Conservation (phyloP, 2,888 invertebrate genomes). For the Drosophila vallismaia region DNA sequence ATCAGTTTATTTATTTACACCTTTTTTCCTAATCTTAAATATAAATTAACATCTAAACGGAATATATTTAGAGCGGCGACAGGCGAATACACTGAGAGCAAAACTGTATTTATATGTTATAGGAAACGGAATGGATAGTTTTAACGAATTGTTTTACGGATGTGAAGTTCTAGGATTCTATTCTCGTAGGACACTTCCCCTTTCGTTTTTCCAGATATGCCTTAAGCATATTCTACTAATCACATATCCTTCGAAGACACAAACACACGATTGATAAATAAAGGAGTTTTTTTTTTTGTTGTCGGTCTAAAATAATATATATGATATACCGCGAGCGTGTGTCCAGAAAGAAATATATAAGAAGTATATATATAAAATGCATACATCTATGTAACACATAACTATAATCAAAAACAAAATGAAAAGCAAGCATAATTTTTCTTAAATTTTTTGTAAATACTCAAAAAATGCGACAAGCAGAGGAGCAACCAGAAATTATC, state of each 20-base stretch:
- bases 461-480: conserved; percentile 58
- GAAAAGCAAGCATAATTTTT: conserved; percentile 50
- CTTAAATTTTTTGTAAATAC: conserved; percentile 76
- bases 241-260: conserved; percentile 63
- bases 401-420: conserved; percentile 40
- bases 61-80: conserved; percentile 16
- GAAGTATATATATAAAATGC: conserved; percentile 16
- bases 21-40: conserved; percentile 47
- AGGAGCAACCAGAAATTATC: conserved; percentile 17
- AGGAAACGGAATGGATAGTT: conserved; percentile 5
- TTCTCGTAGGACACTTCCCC: conserved; percentile 15
- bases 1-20: conserved; percentile 64
- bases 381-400: conserved; percentile 39
- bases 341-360: conserved; percentile 17
- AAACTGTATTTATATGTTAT: conserved; percentile 30
- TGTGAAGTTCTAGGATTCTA: conserved; percentile 12
- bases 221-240: conserved; percentile 38
- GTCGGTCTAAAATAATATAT: conserved; percentile 50
- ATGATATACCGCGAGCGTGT: conserved; percentile 21
- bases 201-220: conserved; percentile 16
- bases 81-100: background rate
- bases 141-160: conserved; percentile 7
- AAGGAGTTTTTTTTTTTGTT: conserved; percentile 55
- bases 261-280: conserved; percentile 35
- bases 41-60: conserved; percentile 45